Evolutionary conservation across 2,113 vertebrate species (phyloP), one percentile per base, ranked within the genome.

Genomic region (Murina feae): DNA sequence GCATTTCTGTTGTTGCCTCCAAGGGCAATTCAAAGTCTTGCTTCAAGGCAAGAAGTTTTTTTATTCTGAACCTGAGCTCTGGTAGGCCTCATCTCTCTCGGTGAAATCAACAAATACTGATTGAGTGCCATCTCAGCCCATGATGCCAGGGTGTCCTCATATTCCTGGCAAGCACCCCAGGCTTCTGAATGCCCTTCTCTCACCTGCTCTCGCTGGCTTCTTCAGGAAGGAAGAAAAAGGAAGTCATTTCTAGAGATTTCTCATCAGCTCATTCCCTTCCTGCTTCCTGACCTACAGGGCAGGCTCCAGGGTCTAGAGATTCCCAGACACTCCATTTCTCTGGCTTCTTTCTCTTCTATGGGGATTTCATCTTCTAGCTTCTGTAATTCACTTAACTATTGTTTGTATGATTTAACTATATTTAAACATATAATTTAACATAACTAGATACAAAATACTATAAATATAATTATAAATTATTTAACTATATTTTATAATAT

Each of bases 301-400:
- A 71, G 58, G n/a, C 53, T 71, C 28, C 18, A 44, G 68, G 42
- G 18, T 4, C 49, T 44, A 42, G 5, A 42, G 1, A 55, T 71
- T 74, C 30, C 82, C 65, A 89, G 47, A 86, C 6, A 39, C 47
- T 35, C 72, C 28, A 47, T 76, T 66, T 94, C 69, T 93, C 53
- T 87, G 39, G 55, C 68, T 83, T 81, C 44, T 89, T 92, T 82
- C 86, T 94, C 42, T 82, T 95, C 89, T 74, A 35, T 30, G 21
- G 58, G 25, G 68, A 69, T 92, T 95, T 95, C 83, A 44, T 82
- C 72, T n/a, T 71, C 88, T 65, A 81, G 71, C 6, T 94, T 90
- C 69, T 81, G 18, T 86, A 81, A 93, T 72, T 95, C 65, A 79
- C 75, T 96, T 78, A 96, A 84, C 44, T 69, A 65, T 51, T 89